A percentile compares a stretch with the other conserved stretches of the same genome.
Conservation (phyloP, 1,140 invertebrate genomes). For the Apis cerana region DNA sequence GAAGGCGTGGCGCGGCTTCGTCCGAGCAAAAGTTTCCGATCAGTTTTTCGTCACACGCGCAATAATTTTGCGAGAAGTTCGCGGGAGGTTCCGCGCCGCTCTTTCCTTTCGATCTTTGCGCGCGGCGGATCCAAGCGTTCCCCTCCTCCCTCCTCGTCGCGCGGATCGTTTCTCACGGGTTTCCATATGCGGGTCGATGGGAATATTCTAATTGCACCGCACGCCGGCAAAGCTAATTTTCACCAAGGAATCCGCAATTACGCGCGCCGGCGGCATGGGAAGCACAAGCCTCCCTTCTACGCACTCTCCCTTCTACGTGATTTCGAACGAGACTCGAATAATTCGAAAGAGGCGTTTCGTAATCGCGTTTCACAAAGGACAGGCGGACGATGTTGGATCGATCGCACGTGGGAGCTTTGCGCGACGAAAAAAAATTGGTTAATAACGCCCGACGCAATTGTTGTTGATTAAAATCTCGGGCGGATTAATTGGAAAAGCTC, state of each 20-base stretch:
- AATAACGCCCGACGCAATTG: not conserved
- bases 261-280: not conserved
- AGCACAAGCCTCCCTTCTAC: not conserved
- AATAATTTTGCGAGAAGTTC: not conserved
- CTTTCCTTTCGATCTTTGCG: too few relatives aligned
- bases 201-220: conserved; percentile 4
- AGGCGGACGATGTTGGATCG: not conserved
- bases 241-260: conserved; percentile 16
- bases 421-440: not conserved
- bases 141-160: too few relatives aligned
- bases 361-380: not conserved
- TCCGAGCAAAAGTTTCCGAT: not conserved
- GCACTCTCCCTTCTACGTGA: not conserved
- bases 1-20: not conserved
- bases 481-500: conserved; percentile 15
- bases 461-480: conserved; percentile 28
- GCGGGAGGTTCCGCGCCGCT: too few relatives aligned
- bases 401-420: not conserved
- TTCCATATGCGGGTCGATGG: not conserved
- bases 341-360: not conserved
- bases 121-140: too few relatives aligned
- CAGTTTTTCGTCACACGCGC: not conserved
- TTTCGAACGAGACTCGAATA: not conserved
- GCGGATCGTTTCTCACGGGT: conserved; percentile 23
- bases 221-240: conserved; percentile 6